Conservation (phyloP, 1,140 invertebrate genomes). For the Achatina immaculata region DNA sequence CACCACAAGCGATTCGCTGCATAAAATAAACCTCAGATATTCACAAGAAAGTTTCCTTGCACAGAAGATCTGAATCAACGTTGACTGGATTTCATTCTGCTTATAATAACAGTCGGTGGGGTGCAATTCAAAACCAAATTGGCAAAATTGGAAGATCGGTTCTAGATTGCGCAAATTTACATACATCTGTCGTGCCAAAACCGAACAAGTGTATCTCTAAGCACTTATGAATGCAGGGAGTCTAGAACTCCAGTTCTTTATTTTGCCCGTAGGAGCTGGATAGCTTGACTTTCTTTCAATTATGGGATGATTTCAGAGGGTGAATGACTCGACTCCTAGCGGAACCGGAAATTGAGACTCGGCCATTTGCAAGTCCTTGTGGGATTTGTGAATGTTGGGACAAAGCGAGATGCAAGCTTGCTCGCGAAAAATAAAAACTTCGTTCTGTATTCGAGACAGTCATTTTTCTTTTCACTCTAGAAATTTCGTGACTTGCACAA, state of each 20-base stretch:
- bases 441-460: neutral
- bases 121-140: neutral
- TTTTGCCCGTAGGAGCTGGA: neutral
- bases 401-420: no score
- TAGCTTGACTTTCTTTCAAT: constrained; percentile 19
- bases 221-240: neutral
- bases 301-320: constrained; percentile 16
- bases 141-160: neutral
- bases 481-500: neutral
- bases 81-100: no score
- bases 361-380: constrained; percentile 13
- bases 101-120: no score
- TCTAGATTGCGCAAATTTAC: neutral
- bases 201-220: neutral
- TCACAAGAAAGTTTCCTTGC: no score
- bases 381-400: neutral
- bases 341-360: constrained; percentile 11
- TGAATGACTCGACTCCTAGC: neutral
- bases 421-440: neutral
- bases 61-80: no score
- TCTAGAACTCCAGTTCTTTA: neutral
- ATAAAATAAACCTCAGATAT: no score
- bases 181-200: neutral
- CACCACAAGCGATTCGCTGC: no score
- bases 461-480: neutral